These are phyloP conservation scores for Copidosoma floridanum DNA, from an alignment of 1,140 invertebrate species.

Conservation along the genomic window DNA sequence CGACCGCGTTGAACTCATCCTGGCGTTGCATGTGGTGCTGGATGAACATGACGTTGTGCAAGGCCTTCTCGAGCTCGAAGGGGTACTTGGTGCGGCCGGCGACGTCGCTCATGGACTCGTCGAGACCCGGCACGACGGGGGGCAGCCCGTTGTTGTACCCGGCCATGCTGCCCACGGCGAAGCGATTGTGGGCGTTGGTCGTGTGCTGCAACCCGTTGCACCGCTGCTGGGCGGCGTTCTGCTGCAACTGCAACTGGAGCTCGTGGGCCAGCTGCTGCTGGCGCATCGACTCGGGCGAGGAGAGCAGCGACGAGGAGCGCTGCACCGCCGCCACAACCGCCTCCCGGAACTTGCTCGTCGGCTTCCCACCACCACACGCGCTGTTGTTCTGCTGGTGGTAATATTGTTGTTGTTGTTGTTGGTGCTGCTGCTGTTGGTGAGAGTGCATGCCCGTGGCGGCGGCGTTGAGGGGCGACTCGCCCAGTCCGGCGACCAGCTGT, in stretches of 20 bases:
- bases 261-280: too few relatives aligned
- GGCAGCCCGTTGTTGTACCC: constrained; percentile 79
- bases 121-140: constrained; percentile 76
- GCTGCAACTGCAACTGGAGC: too few relatives aligned
- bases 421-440: too few relatives aligned
- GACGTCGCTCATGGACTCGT: constrained; percentile 78
- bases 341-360: constrained; percentile 69
- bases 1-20: constrained; percentile 90
- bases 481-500: neutral
- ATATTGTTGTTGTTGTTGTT: too few relatives aligned
- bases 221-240: neutral
- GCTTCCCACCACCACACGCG: constrained; percentile 12
- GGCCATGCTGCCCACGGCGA: constrained; percentile 65
- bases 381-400: neutral
- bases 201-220: constrained; percentile 79
- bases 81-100: constrained; percentile 82
- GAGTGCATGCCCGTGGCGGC: too few relatives aligned
- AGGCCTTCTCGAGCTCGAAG: constrained; percentile 88
- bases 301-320: constrained; percentile 65
- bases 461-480: neutral
- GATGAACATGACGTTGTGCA: constrained; percentile 94
- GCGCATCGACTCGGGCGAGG: constrained; percentile 71
- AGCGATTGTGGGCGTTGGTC: constrained; percentile 71
- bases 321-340: constrained; percentile 62
- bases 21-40: constrained; percentile 90